phyloP scores from a whole-genome alignment of 2,113 vertebrate genomes.

The Anarhynchus alexandrinus region DNA sequence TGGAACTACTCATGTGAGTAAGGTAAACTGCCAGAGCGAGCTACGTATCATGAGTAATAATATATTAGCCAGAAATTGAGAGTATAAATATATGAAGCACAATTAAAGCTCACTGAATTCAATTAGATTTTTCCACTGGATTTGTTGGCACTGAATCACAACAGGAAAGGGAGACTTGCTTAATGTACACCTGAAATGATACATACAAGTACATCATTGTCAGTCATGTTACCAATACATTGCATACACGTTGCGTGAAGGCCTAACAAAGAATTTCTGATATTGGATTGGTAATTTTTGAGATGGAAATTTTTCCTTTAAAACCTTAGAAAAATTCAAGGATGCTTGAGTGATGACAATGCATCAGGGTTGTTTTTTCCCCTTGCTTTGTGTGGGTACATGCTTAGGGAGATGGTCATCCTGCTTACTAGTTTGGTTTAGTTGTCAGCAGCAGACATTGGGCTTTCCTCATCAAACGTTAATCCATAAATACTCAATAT shows the following conservation, averaged over 20 bases:
- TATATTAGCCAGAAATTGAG: not conserved
- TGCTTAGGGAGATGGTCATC: not conserved
- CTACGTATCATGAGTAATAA: not conserved
- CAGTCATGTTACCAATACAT: not conserved
- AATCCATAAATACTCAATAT: not conserved
- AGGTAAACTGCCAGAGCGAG: not conserved
- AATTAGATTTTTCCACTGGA: not conserved
- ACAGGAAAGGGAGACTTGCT: not conserved
- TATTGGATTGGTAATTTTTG: not conserved
- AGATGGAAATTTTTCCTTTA: not conserved
- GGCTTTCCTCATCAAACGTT: not conserved
- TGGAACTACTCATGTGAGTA: not conserved
- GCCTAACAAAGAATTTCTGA: not conserved
- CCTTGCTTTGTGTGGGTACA: not conserved
- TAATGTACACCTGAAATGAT: not conserved
- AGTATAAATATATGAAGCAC: not conserved
- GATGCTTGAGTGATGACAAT: not conserved
- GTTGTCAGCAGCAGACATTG: not conserved
- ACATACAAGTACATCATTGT: not conserved
- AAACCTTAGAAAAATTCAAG: not conserved
- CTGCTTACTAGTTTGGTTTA: not conserved
- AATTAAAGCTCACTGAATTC: not conserved
- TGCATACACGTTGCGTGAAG: not conserved
- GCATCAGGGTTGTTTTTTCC: not conserved
- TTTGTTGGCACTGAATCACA: not conserved